Base-by-base conservation (phyloP, 2,888 invertebrate genomes). In the Plebejus melissa region DNA sequence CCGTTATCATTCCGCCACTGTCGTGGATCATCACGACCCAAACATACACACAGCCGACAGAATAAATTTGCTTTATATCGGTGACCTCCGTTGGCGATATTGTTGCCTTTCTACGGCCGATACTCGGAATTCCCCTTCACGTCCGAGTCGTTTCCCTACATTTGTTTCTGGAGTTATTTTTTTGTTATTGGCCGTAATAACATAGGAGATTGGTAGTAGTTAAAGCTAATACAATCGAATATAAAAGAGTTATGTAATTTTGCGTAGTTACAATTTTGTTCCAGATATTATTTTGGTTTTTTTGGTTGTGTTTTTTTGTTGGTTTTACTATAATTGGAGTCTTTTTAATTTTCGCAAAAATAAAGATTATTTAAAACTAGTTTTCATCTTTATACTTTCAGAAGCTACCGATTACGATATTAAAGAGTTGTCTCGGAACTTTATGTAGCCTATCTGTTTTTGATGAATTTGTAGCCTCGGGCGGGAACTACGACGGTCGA, bases 51-150 rank as follows among this genome's bases (percentile, higher is more conserved):
- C 88, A 85, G 83, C 83, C 84, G 90, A 90, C 90, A 88, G 92
- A 91, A 93, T 93, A 93, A 92, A 92, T 93, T 93, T 90, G 87
- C 90, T 90, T 90, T 91, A 91, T 91, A 89, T 85, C 86, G 87
- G 84, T 88, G 93, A 92, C 92, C 93, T 92, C 90, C 91, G 87
- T 89, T 90, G 87, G 88, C 89, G 86, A 91, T 93, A 91, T 92
- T 90, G 91, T 89, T 87, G 87, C 86, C 83, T 85, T 86, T 86
- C 85, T 87, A 88, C 85, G 85, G 86, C 88, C 85, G 88, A 89
- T 87, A 87, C 88, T 88, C 87, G 83, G 85, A 87, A 86, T 87
- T 85, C 81, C 81, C 82, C 83, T 83, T 81, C 82, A 82, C 82
- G 83, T 84, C 84, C 81, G 82, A 82, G 80, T 80, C 84, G 78